Base-by-base conservation (phyloP, 2,888 invertebrate species). In the Scaptomyza cyrtandrae region DNA sequence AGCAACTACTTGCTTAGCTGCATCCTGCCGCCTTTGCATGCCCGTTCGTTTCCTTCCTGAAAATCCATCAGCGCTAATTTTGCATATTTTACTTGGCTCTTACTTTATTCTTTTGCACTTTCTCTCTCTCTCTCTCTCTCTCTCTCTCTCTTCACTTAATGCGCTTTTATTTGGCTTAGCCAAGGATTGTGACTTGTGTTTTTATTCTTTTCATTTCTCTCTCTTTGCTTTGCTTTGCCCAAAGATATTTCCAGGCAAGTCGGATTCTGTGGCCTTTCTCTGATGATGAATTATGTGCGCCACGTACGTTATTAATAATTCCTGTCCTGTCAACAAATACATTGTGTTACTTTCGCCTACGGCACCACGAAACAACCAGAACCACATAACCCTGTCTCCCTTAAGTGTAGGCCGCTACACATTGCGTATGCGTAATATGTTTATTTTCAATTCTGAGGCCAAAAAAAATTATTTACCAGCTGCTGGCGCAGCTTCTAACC, bases 261-360 rank as follows among this genome's bases (percentile, higher is more conserved):
- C 58, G 52, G 59, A 55, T 69, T 54, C 55, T 57, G 69, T 69
- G 70, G 60, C 77, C 80, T 71, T 56, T 56, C 50, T 54, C 56
- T 60, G 73, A 89, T 89, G 89, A 89, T 86, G 89, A 86, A 86
- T 87, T 85, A 87, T 86, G 89, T 87, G 75, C 68, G 71, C 86
- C 86, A 89, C 86, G 86, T 86, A 88, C 88, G 84, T 89, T 90
- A 90, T 90, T 90, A 90, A 90, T 90, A 90, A 90, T 90, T 90
- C 81, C 85, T 78, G 78, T 89, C 80, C 83, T 90, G 90, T 90
- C 89, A 90, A 86, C 90, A 79, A 81, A 88, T 80, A 86, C 89
- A 83, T 79, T 82, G 75, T 82, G 75, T 63, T 65, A 74, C 67
- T 53, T 66, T 56, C 62, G 62, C 57, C 53, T 24, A 27, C 61